These are phyloP conservation scores for Formica selysi DNA, from an alignment of 1,140 invertebrate genomes.

Conservation along the genomic window DNA sequence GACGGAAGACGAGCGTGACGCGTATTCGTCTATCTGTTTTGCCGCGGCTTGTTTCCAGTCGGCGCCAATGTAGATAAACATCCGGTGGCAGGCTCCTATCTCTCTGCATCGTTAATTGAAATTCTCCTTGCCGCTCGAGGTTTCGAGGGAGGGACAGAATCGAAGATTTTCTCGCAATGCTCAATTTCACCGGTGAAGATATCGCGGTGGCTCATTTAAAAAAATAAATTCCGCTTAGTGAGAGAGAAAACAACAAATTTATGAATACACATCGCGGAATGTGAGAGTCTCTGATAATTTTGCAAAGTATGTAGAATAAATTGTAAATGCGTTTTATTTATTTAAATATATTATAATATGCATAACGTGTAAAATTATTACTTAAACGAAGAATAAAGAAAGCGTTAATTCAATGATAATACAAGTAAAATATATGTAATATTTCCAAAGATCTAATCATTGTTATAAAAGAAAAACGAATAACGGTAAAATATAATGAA, in stretches of 20 bases:
- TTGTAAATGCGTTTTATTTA: not conserved
- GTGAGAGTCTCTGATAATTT: not conserved
- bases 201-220: not conserved
- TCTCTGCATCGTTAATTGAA: constrained; percentile 43
- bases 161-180: constrained; percentile 35
- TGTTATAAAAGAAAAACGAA: not conserved
- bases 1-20: constrained; percentile 67
- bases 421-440: not conserved
- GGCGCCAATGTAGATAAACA: constrained; percentile 34
- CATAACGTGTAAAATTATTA: not conserved
- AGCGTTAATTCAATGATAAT: not conserved
- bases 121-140: constrained; percentile 10
- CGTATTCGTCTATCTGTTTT: constrained; percentile 41
- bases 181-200: constrained; percentile 48
- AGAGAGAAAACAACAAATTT: not conserved
- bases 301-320: not conserved
- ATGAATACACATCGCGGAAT: not conserved
- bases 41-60: constrained; percentile 24
- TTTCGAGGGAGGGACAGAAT: not conserved
- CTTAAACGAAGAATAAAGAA: not conserved
- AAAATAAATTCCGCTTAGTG: not conserved
- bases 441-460: not conserved
- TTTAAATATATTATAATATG: not conserved
- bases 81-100: not conserved
- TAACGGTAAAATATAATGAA: not conserved